Conservation (phyloP, 1,140 invertebrate genomes). For the Latrodectus geometricus region DNA sequence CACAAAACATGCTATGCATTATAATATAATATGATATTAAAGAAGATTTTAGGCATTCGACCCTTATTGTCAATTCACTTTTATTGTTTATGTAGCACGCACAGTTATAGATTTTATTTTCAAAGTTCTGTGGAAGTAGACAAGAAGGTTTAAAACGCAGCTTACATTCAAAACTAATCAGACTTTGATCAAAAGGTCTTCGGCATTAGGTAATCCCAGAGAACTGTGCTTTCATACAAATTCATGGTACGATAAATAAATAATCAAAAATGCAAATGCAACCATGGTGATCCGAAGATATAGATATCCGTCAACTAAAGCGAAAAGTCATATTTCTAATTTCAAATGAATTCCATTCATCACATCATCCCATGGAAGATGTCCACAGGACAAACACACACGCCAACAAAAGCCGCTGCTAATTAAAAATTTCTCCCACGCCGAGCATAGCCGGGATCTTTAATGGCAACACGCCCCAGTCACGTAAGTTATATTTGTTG, state of each 20-base stretch:
- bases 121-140: too few relatives aligned
- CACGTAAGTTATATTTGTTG: not conserved
- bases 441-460: not conserved
- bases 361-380: not conserved
- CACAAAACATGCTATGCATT: too few relatives aligned
- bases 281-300: not conserved
- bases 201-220: too few relatives aligned
- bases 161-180: too few relatives aligned
- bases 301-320: not conserved
- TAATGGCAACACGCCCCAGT: not conserved
- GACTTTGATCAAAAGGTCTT: too few relatives aligned
- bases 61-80: too few relatives aligned
- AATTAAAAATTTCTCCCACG: conserved; percentile 14
- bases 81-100: too few relatives aligned
- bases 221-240: not conserved
- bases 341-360: conserved; percentile 1
- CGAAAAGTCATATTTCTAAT: not conserved
- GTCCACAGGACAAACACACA: not conserved
- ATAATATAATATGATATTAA: too few relatives aligned
- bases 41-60: too few relatives aligned
- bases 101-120: too few relatives aligned
- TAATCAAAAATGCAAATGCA: not conserved
- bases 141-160: too few relatives aligned
- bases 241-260: not conserved
- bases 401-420: not conserved